Conservation (phyloP, 1,140 invertebrate genomes). For the Drosophila bocqueti region DNA sequence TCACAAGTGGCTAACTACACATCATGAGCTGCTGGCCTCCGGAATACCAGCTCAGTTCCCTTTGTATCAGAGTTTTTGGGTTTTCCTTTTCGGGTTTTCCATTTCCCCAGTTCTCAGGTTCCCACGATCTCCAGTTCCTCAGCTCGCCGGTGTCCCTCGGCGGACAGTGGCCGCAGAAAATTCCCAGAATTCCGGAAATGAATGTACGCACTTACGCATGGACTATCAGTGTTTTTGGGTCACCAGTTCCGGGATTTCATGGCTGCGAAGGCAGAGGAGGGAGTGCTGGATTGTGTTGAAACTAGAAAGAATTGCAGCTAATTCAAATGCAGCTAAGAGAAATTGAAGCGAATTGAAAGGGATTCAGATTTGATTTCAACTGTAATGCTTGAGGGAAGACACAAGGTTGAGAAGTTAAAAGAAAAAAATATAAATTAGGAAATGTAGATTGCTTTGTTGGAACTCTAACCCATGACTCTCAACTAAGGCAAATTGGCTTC, state of each 20-base stretch:
- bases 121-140: no score
- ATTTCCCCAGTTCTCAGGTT: not conserved
- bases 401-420: not conserved
- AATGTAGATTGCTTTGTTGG: no score
- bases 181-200: slow-evolving; percentile 64
- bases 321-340: slow-evolving; percentile 27
- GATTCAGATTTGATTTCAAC: not conserved
- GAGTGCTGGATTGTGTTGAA: slow-evolving; percentile 7
- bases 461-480: no score
- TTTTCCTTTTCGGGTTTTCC: no score
- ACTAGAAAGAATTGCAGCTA: slow-evolving; percentile 39
- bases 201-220: slow-evolving; percentile 70
- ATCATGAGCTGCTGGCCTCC: slow-evolving; percentile 18
- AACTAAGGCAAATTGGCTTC: not conserved
- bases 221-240: slow-evolving; percentile 45
- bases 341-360: slow-evolving; percentile 10
- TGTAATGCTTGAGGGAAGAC: no score
- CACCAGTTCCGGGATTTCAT: slow-evolving; percentile 11
- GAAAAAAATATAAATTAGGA: not conserved
- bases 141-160: not conserved
- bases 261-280: not conserved
- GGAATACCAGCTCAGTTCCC: not conserved
- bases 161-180: slow-evolving; percentile 6
- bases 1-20: slow-evolving; percentile 43
- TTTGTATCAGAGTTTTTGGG: slow-evolving; percentile 7